A percentile compares a stretch with the other conserved stretches of the same genome.
Evolutionary conservation across 1,140 invertebrate genomes (phyloP).

Genomic region (Aphelenchoides fujianensis): DNA sequence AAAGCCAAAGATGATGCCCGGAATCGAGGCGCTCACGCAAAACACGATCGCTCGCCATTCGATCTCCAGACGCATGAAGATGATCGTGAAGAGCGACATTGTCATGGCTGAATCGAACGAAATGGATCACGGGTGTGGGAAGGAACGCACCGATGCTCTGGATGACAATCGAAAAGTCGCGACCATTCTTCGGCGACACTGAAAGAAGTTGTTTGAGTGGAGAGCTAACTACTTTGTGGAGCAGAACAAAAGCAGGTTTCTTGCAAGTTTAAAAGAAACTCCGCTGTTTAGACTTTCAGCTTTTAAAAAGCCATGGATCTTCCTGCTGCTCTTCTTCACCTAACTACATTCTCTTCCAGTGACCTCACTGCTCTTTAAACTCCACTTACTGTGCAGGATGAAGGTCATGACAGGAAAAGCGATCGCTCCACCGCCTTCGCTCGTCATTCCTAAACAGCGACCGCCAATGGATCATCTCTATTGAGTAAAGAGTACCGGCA

Average conservation of each 20-base stretch:
- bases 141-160: conserved; percentile 37
- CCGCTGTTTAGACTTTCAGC: too few relatives aligned
- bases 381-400: conserved; percentile 35
- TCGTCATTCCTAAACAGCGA: conserved; percentile 48
- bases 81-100: conserved; percentile 34
- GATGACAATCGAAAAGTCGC: conserved; percentile 42
- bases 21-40: conserved; percentile 33
- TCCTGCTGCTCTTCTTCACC: too few relatives aligned
- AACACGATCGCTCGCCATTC: conserved; percentile 46
- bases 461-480: neutral
- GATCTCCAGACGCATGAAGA: conserved; percentile 45
- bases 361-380: too few relatives aligned
- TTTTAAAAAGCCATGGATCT: too few relatives aligned
- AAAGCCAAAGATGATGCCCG: conserved; percentile 39
- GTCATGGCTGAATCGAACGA: conserved; percentile 41
- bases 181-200: conserved; percentile 30
- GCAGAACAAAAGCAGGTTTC: too few relatives aligned
- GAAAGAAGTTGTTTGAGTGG: too few relatives aligned
- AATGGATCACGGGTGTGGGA: conserved; percentile 32
- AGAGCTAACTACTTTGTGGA: too few relatives aligned
- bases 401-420: conserved; percentile 45
- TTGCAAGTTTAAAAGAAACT: too few relatives aligned
- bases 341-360: too few relatives aligned
- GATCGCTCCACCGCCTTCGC: conserved; percentile 48
- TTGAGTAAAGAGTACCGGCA: conserved; percentile 31